These are phyloP conservation scores for Malthinus flaveolus DNA, from an alignment of 2,888 invertebrate species.

Conservation along the genomic window DNA sequence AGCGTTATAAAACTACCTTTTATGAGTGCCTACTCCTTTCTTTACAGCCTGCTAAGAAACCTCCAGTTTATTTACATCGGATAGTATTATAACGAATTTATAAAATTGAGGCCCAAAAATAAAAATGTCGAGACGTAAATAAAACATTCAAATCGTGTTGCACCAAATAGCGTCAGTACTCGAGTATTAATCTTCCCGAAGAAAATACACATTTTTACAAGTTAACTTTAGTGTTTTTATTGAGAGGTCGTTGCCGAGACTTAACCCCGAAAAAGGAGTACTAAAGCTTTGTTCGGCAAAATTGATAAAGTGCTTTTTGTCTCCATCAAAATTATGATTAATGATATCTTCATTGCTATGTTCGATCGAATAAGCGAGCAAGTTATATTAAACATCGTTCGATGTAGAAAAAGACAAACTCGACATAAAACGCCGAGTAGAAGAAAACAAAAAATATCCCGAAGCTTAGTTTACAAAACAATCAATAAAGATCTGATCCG, in stretches of 20 bases:
- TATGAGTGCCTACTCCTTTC: background rate
- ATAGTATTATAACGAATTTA: background rate
- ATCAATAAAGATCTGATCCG: conserved; percentile 32
- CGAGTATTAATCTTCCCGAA: no score
- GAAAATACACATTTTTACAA: no score
- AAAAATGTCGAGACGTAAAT: conserved; percentile 10
- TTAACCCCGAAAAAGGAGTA: conserved; percentile 24
- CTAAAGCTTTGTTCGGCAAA: conserved; percentile 39
- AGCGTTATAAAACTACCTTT: conserved; percentile 4
- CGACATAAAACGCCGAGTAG: conserved; percentile 6
- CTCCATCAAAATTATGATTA: conserved; percentile 39
- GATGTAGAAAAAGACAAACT: conserved; percentile 18
- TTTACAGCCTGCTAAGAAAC: conserved; percentile 4
- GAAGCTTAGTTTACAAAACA: conserved; percentile 14
- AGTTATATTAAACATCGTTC: background rate
- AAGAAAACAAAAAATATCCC: conserved; percentile 20
- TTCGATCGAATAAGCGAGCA: conserved; percentile 8
- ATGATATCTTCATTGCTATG: conserved; percentile 23
- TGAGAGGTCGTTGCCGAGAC: conserved; percentile 30
- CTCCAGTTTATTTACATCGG: background rate
- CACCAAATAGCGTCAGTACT: conserved; percentile 17
- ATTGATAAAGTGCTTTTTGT: conserved; percentile 48
- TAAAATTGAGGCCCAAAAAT: background rate
- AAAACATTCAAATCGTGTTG: conserved; percentile 37
- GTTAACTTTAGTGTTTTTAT: conserved; percentile 34